Conservation (phyloP, 2,888 invertebrate genomes). For the Drosophila mimica region DNA sequence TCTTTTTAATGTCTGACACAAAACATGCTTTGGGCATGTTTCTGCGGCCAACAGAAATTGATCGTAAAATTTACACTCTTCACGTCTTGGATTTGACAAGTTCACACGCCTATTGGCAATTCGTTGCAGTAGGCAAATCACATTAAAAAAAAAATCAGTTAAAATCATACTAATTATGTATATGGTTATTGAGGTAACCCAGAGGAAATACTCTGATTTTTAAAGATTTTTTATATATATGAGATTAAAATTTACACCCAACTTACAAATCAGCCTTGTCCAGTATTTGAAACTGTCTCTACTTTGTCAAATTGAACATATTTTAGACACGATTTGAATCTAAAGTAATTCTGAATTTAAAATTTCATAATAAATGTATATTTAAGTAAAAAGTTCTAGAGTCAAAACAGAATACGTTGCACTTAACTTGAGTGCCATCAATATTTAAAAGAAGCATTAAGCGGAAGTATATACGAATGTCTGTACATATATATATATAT, state of each 20-base stretch:
- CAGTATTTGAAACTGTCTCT: background rate
- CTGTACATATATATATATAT: background rate
- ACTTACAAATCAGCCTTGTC: background rate
- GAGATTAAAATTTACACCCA: background rate
- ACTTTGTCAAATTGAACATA: background rate
- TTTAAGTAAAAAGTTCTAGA: background rate
- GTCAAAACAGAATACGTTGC: conserved; percentile 33
- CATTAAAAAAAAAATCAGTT: conserved; percentile 3
- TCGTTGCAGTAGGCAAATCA: conserved; percentile 2
- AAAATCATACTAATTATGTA: background rate
- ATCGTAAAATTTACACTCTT: conserved; percentile 61
- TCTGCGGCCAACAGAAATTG: conserved; percentile 59
- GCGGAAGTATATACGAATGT: background rate
- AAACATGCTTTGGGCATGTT: conserved; percentile 50
- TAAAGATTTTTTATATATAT: too few species aligned
- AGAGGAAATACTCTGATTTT: background rate
- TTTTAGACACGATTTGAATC: background rate
- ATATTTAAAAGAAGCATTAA: conserved; percentile 28
- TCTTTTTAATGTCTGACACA: conserved; percentile 28
- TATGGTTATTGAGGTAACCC: background rate
- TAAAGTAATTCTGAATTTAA: background rate
- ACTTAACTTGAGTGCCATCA: conserved; percentile 63
- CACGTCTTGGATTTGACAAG: conserved; percentile 43
- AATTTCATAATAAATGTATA: background rate
- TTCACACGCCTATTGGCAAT: conserved; percentile 49